Evolutionary conservation across 2,888 invertebrate genomes (phyloP), one percentile per base, ranked within the genome.

Genomic region (Diplazon laetatorius): DNA sequence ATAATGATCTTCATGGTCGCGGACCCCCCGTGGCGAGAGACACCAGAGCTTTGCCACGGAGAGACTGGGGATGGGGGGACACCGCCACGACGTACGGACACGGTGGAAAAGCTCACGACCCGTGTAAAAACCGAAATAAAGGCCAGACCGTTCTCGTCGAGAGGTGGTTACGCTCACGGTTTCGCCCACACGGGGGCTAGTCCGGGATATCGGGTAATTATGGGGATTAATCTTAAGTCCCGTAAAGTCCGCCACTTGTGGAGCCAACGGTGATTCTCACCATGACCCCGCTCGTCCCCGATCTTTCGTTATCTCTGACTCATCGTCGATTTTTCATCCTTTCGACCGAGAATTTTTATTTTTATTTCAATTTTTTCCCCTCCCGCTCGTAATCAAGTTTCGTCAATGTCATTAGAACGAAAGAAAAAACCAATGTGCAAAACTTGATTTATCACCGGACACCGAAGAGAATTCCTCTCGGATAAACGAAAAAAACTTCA

Each of bases 221-320:
- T 86, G 87, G 85, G 89, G 89, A 90, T 91, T 90, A 90, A 89
- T 90, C 87, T 88, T 89, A 89, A 90, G 87, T 88, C 89, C 88
- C 87, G 87, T 88, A 89, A 90, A 90, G 89, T 89, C 90, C 89
- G 85, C 89, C 90, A 90, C 90, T 90, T 90, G 90, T 91, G 83
- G 89, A 90, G 87, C 83, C 84, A 80, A 55, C 50, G 20, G 42
- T 14, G 39, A 30, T 52, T 59, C 25, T 5, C 35, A 14, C 46
- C 55, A 18, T 59, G 52, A 25, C 48, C 60, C 14, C 42, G 14
- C 25, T 39, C 59, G 57, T 69, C 65, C 44, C 42, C 60, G 37
- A 55, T 65, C 46, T 39, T 76, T 57, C 63, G n/a, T n/a, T 63
- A 25, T 46, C 65, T 50, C n/a, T n/a, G n/a, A 12, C 10, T 68